These are phyloP conservation scores for Cassiopea xamachana DNA, from an alignment of 30 jellyfish, hydroid and myxozoan species.

Conservation along the genomic window DNA sequence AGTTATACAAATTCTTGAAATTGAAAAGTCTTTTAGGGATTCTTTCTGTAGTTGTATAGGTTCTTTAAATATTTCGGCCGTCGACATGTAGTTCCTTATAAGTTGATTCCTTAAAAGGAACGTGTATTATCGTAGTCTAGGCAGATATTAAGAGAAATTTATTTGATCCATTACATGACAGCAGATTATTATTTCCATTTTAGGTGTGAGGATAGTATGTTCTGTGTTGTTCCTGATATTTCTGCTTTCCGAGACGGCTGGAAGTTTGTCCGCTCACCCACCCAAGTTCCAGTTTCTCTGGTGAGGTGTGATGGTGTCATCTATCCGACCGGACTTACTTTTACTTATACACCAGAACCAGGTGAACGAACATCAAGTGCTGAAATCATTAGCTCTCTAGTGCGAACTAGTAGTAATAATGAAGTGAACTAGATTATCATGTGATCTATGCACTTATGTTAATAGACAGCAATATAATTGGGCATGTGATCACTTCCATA, in stretches of 20 bases:
- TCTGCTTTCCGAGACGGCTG: slow-evolving; percentile 91
- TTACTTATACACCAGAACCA: slow-evolving; percentile 96
- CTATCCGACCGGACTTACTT: slow-evolving; percentile 95
- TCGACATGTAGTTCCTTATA: too few relatives aligned
- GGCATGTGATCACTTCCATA: neutral
- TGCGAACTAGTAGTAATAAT: slow-evolving; percentile 64
- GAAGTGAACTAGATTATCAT: slow-evolving; percentile 28
- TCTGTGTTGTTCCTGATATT: slow-evolving; percentile 94
- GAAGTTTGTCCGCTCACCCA: slow-evolving; percentile 85
- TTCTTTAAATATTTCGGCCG: too few relatives aligned
- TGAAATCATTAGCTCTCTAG: slow-evolving; percentile 52
- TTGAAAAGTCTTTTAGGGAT: too few relatives aligned
- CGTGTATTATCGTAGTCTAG: too few relatives aligned
- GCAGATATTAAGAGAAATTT: too few relatives aligned
- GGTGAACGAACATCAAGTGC: slow-evolving; percentile 82
- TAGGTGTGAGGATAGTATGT: slow-evolving; percentile 88
- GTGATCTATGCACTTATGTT: slow-evolving; percentile 13
- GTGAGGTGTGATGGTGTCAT: slow-evolving; percentile 98
- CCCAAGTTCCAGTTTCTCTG: slow-evolving; percentile 93
- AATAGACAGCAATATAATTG: neutral
- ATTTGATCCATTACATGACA: too few relatives aligned
- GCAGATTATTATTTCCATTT: neutral
- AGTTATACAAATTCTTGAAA: too few relatives aligned
- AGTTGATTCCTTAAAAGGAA: too few relatives aligned
- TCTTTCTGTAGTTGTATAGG: too few relatives aligned